Evolutionary conservation across 2,797 vertebrate genomes (phyloP).

Genomic region (Hoplostethus mediterraneus): DNA sequence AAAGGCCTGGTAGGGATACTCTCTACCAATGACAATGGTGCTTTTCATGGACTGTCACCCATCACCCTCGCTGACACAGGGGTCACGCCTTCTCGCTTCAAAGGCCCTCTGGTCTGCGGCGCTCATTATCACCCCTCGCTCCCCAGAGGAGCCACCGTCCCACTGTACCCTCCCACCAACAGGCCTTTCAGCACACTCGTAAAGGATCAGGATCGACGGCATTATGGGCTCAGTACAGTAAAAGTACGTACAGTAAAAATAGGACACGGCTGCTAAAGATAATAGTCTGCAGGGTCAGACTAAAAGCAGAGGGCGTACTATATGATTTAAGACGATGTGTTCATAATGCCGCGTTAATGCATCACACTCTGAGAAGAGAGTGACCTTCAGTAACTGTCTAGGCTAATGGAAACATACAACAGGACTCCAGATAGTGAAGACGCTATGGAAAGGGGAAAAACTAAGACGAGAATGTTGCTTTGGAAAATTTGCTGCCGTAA

Average conservation of each 20-base stretch:
- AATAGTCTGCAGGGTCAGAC: slow-evolving; percentile 29
- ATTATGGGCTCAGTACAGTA: slow-evolving; percentile 27
- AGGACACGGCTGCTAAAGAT: slow-evolving; percentile 11
- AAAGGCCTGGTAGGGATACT: slow-evolving; percentile 16
- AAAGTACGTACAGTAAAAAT: slow-evolving; percentile 12
- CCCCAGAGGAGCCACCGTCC: slow-evolving; percentile 59
- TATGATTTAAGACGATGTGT: background rate
- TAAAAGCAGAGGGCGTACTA: background rate
- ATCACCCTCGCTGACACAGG: slow-evolving; percentile 57
- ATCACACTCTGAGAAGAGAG: slow-evolving; percentile 13
- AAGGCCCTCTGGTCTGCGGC: slow-evolving; percentile 64
- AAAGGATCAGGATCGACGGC: slow-evolving; percentile 55
- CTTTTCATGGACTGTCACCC: slow-evolving; percentile 64
- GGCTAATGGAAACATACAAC: slow-evolving; percentile 58
- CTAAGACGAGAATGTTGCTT: slow-evolving; percentile 71
- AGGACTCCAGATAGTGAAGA: slow-evolving; percentile 45
- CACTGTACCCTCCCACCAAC: slow-evolving; percentile 48
- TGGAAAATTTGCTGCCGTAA: slow-evolving; percentile 77
- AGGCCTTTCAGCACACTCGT: slow-evolving; percentile 70
- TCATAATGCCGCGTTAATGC: background rate
- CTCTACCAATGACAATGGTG: slow-evolving; percentile 35
- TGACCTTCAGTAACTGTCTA: slow-evolving; percentile 42
- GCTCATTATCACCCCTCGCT: slow-evolving; percentile 68
- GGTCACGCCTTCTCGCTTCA: slow-evolving; percentile 75
- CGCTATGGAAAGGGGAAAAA: slow-evolving; percentile 59